Evolutionary conservation across 2,888 invertebrate species (phyloP).

Genomic region (Gastracanthus pulcherrimus): DNA sequence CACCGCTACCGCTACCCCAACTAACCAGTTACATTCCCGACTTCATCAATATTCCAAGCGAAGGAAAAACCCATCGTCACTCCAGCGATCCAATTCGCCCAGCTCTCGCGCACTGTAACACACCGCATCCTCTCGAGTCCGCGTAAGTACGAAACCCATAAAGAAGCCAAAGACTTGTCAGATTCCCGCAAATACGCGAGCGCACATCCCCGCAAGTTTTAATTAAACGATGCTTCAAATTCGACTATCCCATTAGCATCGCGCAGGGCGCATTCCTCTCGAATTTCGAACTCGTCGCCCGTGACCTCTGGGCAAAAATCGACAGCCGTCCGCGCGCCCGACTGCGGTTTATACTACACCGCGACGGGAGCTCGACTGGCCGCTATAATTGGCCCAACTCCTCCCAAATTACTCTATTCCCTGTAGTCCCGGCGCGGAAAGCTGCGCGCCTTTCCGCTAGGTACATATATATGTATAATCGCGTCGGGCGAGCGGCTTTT

Average conservation of each 20-base stretch:
- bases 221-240: slow-evolving; percentile 47
- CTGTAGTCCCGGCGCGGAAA: too few relatives aligned
- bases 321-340: background rate
- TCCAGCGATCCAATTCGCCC: too few relatives aligned
- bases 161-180: too few relatives aligned
- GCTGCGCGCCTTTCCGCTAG: too few relatives aligned
- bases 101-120: background rate
- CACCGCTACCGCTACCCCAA: too few relatives aligned
- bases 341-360: background rate
- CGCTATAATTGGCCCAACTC: slow-evolving; percentile 39
- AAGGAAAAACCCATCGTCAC: too few relatives aligned
- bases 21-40: too few relatives aligned
- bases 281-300: too few relatives aligned
- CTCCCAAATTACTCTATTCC: slow-evolving; percentile 4
- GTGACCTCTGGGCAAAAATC: background rate
- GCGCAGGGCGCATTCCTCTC: background rate
- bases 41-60: too few relatives aligned
- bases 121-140: background rate
- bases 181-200: too few relatives aligned
- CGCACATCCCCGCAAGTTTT: slow-evolving; percentile 13
- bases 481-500: too few relatives aligned
- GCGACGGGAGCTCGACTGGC: background rate
- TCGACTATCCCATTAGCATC: slow-evolving; percentile 39
- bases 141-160: background rate
- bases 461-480: too few relatives aligned